Conservation (phyloP, 1,140 invertebrate genomes). For the Tenebrio molitor region DNA sequence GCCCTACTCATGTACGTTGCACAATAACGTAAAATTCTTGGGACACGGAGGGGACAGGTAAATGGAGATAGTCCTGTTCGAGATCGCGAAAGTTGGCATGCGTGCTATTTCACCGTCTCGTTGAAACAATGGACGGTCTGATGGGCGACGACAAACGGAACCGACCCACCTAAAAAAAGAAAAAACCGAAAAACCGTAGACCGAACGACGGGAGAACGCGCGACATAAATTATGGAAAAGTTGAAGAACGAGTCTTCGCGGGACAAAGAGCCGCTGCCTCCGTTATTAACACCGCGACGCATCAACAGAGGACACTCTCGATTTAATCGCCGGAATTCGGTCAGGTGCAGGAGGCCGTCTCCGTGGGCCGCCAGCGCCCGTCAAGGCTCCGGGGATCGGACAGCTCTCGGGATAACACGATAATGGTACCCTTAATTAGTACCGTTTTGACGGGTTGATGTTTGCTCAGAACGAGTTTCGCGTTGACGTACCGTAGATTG, state of each 20-base stretch:
- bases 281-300: constrained; percentile 17
- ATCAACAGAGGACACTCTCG: constrained; percentile 3
- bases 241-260: constrained; percentile 53
- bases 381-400: constrained; percentile 24
- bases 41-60: constrained; percentile 1
- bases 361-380: too few relatives aligned
- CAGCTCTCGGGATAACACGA: constrained; percentile 32
- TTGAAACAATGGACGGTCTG: constrained; percentile 29
- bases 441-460: constrained; percentile 43
- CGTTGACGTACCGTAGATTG: constrained; percentile 37
- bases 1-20: not conserved
- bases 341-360: not conserved
- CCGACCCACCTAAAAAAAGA: constrained; percentile 15
- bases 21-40: constrained; percentile 16
- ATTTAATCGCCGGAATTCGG: not conserved
- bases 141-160: constrained; percentile 34
- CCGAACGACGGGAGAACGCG: constrained; percentile 46
- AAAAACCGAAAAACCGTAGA: constrained; percentile 24
- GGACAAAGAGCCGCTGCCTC: constrained; percentile 33
- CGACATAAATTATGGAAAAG: constrained; percentile 57
- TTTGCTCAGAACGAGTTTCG: constrained; percentile 33
- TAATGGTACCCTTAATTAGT: constrained; percentile 47
- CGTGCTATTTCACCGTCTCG: constrained; percentile 31
- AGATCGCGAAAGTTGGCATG: constrained; percentile 26
- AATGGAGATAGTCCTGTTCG: constrained; percentile 29